Evolutionary conservation across 2,888 invertebrate genomes (phyloP).

Genomic region (Boloria selene): DNA sequence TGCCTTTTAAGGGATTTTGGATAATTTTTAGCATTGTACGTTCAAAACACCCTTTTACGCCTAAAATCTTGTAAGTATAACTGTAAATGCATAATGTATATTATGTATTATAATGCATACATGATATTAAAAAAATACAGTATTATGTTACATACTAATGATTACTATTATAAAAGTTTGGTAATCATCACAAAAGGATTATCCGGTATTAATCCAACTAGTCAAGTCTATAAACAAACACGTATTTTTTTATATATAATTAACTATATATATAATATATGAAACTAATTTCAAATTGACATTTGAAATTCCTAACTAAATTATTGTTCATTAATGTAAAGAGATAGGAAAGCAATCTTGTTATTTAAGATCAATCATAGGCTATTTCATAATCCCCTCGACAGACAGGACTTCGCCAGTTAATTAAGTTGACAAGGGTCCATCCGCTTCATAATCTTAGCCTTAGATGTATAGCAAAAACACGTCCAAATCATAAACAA

Average conservation of each 20-base stretch:
- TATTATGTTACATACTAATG: too few relatives aligned
- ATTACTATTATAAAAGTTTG: too few relatives aligned
- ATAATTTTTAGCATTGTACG: background rate
- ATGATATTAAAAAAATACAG: too few relatives aligned
- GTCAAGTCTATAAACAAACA: too few relatives aligned
- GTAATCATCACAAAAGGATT: too few relatives aligned
- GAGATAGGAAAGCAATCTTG: constrained; percentile 32
- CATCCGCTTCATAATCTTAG: constrained; percentile 39
- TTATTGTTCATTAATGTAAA: constrained; percentile 14
- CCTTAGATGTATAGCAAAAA: constrained; percentile 18
- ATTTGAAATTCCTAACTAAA: background rate
- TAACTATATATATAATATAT: background rate
- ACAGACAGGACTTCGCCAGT: constrained; percentile 46
- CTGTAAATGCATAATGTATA: too few relatives aligned
- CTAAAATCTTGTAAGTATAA: too few relatives aligned
- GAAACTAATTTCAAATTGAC: background rate
- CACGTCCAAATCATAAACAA: constrained; percentile 21
- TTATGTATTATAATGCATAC: too few relatives aligned
- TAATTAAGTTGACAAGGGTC: constrained; percentile 55
- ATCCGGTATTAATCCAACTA: too few relatives aligned
- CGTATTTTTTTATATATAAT: background rate
- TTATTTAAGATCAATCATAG: constrained; percentile 42
- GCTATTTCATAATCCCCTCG: constrained; percentile 44
- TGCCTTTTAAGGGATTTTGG: constrained; percentile 2
- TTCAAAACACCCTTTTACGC: background rate